Evolutionary conservation across 1,140 invertebrate species (phyloP), one percentile per base, ranked within the genome.

Genomic region (Calycopis cecrops): DNA sequence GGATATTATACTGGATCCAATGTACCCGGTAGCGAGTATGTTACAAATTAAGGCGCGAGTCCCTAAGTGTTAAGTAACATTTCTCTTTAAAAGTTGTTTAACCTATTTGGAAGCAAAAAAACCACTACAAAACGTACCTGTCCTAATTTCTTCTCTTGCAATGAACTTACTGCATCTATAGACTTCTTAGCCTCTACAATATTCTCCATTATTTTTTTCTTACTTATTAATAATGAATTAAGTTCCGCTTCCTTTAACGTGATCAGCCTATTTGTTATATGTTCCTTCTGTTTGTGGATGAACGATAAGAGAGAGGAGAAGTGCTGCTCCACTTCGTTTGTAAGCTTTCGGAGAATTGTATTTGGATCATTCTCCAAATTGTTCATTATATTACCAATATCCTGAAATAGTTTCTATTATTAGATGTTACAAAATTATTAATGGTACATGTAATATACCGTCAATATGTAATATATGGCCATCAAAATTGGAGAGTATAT

Each of bases 281-380:
- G 62, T 16, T 74, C 40, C 49, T 82, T 82, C 14, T 80, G 73
- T 48, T 71, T 73, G 62, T 85, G 76, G 50, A 85, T 61, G 7
- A 62, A 50, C 6, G 66, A 65, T 33, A 57, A 57, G 0, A 84
- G 59, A 53, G 78, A 81, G 2, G 80, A 83, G 51, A 76, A 84
- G 44, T 82, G 71, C 55, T 81, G 73, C 38, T 86, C 70, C 42
- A 84, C 64, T 17, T 70, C 56, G 38, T 65, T 61, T 14, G 78
- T 58, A 12, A 75, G 48, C 40, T 60, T 67, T 6, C 74, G 35
- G 8, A 74, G 57, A 6, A 67, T 69, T 9, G 72, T 52, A 52
- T 48, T 63, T 28, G 55, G 62, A 38, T 75, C 70, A 53, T 69
- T 74, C 55, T 75, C 63, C 48, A 79, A 65, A 53, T 78, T 79